Evolutionary conservation across 2,888 invertebrate species (phyloP), one percentile per base, ranked within the genome.

Genomic region (Pachymerium ferrugineum): DNA sequence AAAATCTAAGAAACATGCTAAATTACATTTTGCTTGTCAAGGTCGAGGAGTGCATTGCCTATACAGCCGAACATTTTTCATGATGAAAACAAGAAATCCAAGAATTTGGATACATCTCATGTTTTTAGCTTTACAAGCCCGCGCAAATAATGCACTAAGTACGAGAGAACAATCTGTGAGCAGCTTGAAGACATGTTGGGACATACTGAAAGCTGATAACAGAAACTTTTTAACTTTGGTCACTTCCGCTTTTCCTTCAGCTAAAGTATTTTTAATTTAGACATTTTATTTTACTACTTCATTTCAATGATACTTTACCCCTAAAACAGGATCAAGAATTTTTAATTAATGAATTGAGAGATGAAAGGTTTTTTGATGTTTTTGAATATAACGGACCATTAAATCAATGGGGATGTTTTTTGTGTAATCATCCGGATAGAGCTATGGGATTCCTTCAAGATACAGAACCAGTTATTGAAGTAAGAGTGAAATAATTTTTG

Each of bases 51-150:
- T 91, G 79, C 90, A 94, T 84, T 97, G 96, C 83, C 86, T 96
- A 76, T 96, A 94, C 85, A 81, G 70, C 72, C 72, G 75, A 28
- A 76, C 90, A 10, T 88, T 89, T 78, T 92, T 92, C 84, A 89
- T 88, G 12, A 88, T 91, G 89, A 86, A 85, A 78, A 86, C 86
- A 31, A 87, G 92, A 77, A 89, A 90, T 81, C 91, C 95, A 0
- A 87, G 93, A 78, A 90, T 92, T 62, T 96, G 96, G 97, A 92
- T 97, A 77, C 96, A 97, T 85, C 87, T 97, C 71, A 96, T 97
- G 94, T 96, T 97, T 84, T 87, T 97, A 72, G 93, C 94, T 76
- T 87, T 95, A 76, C 94, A 94, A 86, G 92, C 92, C 8, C 86
- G 91, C 75, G 89, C 90, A 77, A 86, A 87, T 71, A 88, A 89